Conservation (phyloP, 2,888 invertebrate species). For the Chloromyia formosa region DNA sequence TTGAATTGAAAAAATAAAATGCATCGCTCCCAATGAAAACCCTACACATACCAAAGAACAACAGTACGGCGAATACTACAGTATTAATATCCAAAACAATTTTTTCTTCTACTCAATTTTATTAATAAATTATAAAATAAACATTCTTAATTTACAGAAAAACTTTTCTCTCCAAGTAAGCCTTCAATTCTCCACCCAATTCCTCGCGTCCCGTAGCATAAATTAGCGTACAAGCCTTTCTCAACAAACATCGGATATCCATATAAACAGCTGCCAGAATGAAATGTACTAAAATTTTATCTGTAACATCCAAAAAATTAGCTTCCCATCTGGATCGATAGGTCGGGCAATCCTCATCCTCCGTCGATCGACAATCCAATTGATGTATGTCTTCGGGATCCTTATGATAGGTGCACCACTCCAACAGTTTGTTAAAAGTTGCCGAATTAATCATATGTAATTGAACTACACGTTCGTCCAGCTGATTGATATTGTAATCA, state of each 20-base stretch:
- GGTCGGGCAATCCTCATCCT: background rate
- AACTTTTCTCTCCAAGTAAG: background rate
- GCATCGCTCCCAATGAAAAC: too few relatives aligned
- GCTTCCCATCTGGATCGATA: background rate
- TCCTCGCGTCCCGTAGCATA: background rate
- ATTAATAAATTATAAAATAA: too few relatives aligned
- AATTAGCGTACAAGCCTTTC: background rate
- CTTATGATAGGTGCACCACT: constrained; percentile 1
- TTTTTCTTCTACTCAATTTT: too few relatives aligned
- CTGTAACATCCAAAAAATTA: background rate
- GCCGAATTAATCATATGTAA: background rate
- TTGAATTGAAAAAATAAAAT: too few relatives aligned
- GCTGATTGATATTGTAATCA: background rate
- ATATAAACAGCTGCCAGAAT: constrained; percentile 2
- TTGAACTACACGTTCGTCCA: background rate
- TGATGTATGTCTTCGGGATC: too few relatives aligned
- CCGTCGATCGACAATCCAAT: too few relatives aligned
- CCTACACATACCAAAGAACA: too few relatives aligned
- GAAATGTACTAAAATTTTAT: background rate
- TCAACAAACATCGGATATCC: background rate
- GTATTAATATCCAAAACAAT: too few relatives aligned
- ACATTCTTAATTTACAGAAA: too few relatives aligned
- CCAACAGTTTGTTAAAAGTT: background rate
- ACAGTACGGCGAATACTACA: too few relatives aligned
- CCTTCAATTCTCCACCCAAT: background rate